Evolutionary conservation across 2,113 vertebrate species (phyloP).

Genomic region (Motacilla tschutschensis): DNA sequence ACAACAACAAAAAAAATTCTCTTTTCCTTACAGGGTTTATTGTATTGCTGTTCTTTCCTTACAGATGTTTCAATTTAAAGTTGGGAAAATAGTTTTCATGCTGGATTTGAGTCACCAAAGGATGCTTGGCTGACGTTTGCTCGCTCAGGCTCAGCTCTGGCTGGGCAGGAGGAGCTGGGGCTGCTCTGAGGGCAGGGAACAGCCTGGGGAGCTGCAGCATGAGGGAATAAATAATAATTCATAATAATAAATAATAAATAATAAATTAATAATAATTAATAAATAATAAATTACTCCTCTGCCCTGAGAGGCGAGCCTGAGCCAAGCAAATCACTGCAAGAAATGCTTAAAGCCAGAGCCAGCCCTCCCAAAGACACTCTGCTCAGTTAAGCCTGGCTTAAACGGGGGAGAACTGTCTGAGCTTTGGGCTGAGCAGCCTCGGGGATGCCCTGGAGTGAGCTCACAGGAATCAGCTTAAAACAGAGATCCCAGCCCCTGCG

Average conservation of each 20-base stretch:
- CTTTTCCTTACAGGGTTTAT: not conserved
- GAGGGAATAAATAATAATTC: not conserved
- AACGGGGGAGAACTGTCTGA: not conserved
- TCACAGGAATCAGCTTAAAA: too few relatives aligned
- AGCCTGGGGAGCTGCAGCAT: fast-evolving
- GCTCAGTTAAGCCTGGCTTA: not conserved
- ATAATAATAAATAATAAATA: not conserved
- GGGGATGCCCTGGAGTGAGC: not conserved
- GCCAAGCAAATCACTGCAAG: not conserved
- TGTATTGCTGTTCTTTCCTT: not conserved
- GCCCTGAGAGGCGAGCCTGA: not conserved
- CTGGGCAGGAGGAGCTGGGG: not conserved
- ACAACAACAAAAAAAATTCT: not conserved
- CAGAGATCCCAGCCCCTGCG: fast-evolving
- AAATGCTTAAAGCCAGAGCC: not conserved
- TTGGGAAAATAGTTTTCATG: conserved; percentile 55
- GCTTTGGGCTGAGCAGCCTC: not conserved
- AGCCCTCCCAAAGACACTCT: not conserved
- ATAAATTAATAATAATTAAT: not conserved
- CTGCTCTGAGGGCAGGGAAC: not conserved
- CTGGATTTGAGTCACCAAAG: conserved; percentile 50
- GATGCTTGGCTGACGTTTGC: conserved; percentile 63
- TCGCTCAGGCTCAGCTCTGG: not conserved
- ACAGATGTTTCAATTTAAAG: conserved; percentile 73
- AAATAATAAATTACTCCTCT: not conserved